Evolutionary conservation across 1,140 invertebrate species (phyloP).

Genomic region (Aphaenogaster ashmeadi): DNA sequence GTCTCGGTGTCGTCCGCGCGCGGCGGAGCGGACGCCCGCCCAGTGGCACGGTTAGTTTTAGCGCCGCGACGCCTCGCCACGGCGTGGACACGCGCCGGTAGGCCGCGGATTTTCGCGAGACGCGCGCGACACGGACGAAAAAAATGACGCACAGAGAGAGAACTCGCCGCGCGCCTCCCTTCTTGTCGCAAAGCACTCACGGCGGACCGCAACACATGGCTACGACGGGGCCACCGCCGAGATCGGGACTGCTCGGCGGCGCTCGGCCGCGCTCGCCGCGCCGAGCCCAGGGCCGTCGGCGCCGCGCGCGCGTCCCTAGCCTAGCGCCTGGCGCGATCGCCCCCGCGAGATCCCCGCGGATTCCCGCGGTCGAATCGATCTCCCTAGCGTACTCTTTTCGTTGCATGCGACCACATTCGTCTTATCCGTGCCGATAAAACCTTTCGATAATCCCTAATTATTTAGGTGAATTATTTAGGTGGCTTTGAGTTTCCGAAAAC

Average conservation of each 20-base stretch:
- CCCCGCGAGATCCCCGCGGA: not conserved
- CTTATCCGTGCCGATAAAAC: not conserved
- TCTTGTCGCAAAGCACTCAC: conserved; percentile 86
- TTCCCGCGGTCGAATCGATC: not conserved
- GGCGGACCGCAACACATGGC: conserved; percentile 85
- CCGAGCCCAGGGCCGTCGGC: conserved; percentile 77
- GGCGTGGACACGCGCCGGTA: not conserved
- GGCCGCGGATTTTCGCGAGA: conserved; percentile 40
- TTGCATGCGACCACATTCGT: not conserved
- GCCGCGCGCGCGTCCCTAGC: not conserved
- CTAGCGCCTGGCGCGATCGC: not conserved
- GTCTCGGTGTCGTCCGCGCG: conserved; percentile 43
- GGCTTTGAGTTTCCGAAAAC: not conserved
- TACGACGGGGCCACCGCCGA: conserved; percentile 79
- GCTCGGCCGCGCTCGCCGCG: conserved; percentile 75
- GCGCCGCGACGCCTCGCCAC: not conserved
- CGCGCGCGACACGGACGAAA: conserved; percentile 62
- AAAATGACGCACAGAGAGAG: conserved; percentile 79
- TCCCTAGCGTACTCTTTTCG: not conserved
- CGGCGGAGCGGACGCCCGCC: conserved; percentile 11
- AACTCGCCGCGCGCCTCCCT: conserved; percentile 77
- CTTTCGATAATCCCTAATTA: not conserved
- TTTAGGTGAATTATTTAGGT: not conserved
- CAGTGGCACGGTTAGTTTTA: conserved; percentile 6
- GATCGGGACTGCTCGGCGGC: conserved; percentile 76